Evolutionary conservation across 2,113 vertebrate species (phyloP).

Genomic region (Acrocephalus arundinaceus): DNA sequence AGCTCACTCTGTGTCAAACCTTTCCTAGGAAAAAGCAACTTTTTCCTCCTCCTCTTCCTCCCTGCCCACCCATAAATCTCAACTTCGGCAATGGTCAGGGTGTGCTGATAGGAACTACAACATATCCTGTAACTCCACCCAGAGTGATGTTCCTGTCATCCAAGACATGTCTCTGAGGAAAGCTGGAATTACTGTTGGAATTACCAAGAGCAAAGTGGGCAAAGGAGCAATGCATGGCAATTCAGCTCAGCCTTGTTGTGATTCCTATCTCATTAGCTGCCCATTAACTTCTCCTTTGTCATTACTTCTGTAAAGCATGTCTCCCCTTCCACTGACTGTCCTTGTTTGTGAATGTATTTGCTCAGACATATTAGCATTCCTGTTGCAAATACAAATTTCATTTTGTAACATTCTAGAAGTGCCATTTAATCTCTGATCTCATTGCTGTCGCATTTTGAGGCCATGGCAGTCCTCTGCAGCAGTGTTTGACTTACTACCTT

Average conservation of each 20-base stretch:
- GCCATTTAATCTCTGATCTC: neutral
- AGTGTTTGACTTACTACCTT: neutral
- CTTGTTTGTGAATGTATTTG: neutral
- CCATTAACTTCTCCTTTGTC: neutral
- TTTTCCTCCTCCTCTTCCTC: neutral
- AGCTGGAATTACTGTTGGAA: neutral
- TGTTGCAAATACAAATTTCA: neutral
- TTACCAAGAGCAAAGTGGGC: neutral
- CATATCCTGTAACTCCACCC: neutral
- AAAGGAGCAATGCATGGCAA: neutral
- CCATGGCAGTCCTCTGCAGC: neutral
- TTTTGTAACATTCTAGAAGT: neutral
- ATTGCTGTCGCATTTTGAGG: neutral
- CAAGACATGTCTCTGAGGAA: neutral
- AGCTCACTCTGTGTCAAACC: neutral
- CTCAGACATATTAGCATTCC: slow-evolving; percentile 3
- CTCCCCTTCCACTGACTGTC: neutral
- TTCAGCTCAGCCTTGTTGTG: neutral
- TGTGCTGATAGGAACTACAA: neutral
- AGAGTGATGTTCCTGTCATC: neutral
- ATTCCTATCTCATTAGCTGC: neutral
- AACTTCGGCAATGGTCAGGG: neutral
- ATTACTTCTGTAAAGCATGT: neutral
- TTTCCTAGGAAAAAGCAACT: neutral
- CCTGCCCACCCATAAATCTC: neutral